A percentile compares a stretch with the other conserved stretches of the same genome.
Evolutionary conservation across 2,113 vertebrate species (phyloP).

Genomic region (Hymenochirus boettgeri): DNA sequence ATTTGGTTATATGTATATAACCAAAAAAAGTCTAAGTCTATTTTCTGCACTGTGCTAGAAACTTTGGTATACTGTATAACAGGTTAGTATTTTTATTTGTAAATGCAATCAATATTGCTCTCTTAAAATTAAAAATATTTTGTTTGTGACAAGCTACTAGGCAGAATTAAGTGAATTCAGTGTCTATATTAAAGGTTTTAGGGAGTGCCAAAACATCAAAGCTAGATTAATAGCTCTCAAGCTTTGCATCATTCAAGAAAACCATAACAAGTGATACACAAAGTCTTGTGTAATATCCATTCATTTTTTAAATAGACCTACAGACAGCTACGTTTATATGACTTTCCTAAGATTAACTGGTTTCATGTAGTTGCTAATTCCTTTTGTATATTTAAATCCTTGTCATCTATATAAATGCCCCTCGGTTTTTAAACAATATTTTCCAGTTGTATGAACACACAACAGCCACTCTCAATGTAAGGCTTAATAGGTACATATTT

Average conservation of each 20-base stretch:
- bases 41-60: too few relatives aligned
- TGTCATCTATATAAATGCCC: not conserved
- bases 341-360: not conserved
- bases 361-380: too few relatives aligned
- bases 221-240: not conserved
- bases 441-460: too few relatives aligned
- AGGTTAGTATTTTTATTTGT: too few relatives aligned
- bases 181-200: not conserved
- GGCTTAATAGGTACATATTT: too few relatives aligned
- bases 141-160: not conserved
- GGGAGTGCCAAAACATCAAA: conserved; percentile 2
- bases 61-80: too few relatives aligned
- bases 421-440: too few relatives aligned
- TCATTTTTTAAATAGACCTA: conserved; percentile 37
- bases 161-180: not conserved
- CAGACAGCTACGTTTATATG: conserved; percentile 1
- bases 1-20: too few relatives aligned
- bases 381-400: not conserved
- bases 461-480: too few relatives aligned
- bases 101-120: not conserved
- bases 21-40: too few relatives aligned
- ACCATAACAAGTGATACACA: not conserved
- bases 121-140: not conserved
- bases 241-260: not conserved
- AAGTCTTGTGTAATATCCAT: not conserved